phyloP scores from a whole-genome alignment of 2,797 vertebrate species.

The Streptopelia turtur region DNA sequence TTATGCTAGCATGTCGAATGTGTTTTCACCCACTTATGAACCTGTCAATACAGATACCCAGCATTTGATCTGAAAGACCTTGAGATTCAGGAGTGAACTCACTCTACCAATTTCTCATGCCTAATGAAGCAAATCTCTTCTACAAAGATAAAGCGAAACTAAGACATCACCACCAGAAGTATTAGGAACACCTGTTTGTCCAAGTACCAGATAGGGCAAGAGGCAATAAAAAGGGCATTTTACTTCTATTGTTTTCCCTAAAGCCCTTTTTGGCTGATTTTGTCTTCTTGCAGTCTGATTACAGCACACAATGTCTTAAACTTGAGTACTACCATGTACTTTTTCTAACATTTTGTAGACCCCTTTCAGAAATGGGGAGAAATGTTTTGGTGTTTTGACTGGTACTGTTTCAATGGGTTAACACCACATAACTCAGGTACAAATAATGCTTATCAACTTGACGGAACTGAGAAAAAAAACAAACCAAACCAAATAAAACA shows the following conservation, averaged over 20 bases:
- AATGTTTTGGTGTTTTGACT: background rate
- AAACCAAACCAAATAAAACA: too few relatives aligned
- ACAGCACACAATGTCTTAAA: background rate
- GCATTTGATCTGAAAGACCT: background rate
- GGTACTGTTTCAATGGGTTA: background rate
- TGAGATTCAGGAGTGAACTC: background rate
- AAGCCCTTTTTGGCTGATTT: background rate
- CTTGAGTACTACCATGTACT: background rate
- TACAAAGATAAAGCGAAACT: background rate
- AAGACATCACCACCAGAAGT: background rate
- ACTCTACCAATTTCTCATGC: background rate
- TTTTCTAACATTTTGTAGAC: background rate
- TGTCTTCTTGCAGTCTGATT: background rate
- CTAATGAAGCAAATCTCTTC: background rate
- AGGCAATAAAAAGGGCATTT: background rate
- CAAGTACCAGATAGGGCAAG: background rate
- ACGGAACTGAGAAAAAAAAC: background rate
- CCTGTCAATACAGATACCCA: background rate
- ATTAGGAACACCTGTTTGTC: background rate
- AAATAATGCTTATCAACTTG: accelerated
- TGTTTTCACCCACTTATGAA: background rate
- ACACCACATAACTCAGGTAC: background rate
- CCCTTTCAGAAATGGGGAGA: background rate
- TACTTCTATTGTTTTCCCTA: background rate
- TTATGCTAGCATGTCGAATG: background rate